A percentile compares a stretch with the other conserved stretches of the same genome.
Evolutionary conservation across 2,888 invertebrate species (phyloP).

Genomic region (Pseudoips prasinana): DNA sequence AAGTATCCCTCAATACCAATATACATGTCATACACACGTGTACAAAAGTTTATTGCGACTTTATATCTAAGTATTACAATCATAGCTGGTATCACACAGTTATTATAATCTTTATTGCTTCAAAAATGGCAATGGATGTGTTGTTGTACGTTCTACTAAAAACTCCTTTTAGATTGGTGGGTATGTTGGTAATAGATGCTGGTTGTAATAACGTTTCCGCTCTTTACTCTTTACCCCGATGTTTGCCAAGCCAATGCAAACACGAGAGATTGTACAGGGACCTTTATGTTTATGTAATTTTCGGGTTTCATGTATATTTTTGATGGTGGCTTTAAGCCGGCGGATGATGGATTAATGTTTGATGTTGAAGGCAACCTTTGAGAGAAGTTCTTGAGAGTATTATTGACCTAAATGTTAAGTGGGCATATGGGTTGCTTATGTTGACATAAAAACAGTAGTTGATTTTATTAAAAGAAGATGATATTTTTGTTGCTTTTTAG

Average conservation of each 20-base stretch:
- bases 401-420: too few species aligned
- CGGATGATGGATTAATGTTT: slow-evolving; percentile 18
- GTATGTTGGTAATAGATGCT: slow-evolving; percentile 33
- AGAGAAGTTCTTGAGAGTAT: neutral
- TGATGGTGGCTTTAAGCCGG: slow-evolving; percentile 26
- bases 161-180: neutral
- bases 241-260: slow-evolving; percentile 69
- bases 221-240: slow-evolving; percentile 71
- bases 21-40: slow-evolving; percentile 1
- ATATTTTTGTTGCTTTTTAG: too few species aligned
- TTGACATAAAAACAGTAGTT: too few species aligned
- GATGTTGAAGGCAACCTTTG: slow-evolving; percentile 3
- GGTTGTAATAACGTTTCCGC: slow-evolving; percentile 73
- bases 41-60: neutral
- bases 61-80: neutral
- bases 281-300: slow-evolving; percentile 47
- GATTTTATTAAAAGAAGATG: too few species aligned
- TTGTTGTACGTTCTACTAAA: too few species aligned
- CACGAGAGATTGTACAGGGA: slow-evolving; percentile 53
- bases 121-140: too few species aligned
- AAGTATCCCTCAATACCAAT: slow-evolving; percentile 32
- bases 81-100: slow-evolving; percentile 16
- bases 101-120: neutral
- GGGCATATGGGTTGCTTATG: too few species aligned
- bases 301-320: slow-evolving; percentile 37